Evolutionary conservation across 2,888 invertebrate genomes (phyloP).

Genomic region (Dasysyrphus tricinctus): DNA sequence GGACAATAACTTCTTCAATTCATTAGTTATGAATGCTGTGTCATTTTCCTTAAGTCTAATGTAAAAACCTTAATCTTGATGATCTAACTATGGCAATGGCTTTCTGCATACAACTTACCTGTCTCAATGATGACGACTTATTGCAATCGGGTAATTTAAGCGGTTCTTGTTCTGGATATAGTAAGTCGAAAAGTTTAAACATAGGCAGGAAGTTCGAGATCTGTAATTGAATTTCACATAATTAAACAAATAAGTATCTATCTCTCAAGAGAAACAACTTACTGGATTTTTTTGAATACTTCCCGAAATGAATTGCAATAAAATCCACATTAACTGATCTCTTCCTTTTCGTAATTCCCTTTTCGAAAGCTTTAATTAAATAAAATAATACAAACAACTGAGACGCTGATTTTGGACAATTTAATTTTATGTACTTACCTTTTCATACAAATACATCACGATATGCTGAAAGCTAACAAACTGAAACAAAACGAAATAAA

Average conservation of each 20-base stretch:
- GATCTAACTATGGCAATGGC: too few species aligned
- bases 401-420: neutral
- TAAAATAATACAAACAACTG: neutral
- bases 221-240: slow-evolving; percentile 81
- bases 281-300: slow-evolving; percentile 97
- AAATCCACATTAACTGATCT: slow-evolving; percentile 99
- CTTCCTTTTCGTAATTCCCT: slow-evolving; percentile 94
- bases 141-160: slow-evolving; percentile 94
- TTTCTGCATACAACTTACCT: slow-evolving; percentile 73
- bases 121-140: slow-evolving; percentile 87
- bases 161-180: slow-evolving; percentile 96
- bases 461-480: slow-evolving; percentile 97
- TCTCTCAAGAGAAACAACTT: slow-evolving; percentile 77
- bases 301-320: slow-evolving; percentile 98
- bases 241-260: neutral
- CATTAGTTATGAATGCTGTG: too few species aligned
- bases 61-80: too few species aligned
- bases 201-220: slow-evolving; percentile 94
- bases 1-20: too few species aligned
- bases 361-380: slow-evolving; percentile 86
- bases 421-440: slow-evolving; percentile 83
- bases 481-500: slow-evolving; percentile 97
- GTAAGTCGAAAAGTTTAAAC: slow-evolving; percentile 93
- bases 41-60: too few species aligned
- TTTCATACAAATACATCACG: slow-evolving; percentile 94